Evolutionary conservation across 2,113 vertebrate species (phyloP).

Genomic region (Fregata magnificens): DNA sequence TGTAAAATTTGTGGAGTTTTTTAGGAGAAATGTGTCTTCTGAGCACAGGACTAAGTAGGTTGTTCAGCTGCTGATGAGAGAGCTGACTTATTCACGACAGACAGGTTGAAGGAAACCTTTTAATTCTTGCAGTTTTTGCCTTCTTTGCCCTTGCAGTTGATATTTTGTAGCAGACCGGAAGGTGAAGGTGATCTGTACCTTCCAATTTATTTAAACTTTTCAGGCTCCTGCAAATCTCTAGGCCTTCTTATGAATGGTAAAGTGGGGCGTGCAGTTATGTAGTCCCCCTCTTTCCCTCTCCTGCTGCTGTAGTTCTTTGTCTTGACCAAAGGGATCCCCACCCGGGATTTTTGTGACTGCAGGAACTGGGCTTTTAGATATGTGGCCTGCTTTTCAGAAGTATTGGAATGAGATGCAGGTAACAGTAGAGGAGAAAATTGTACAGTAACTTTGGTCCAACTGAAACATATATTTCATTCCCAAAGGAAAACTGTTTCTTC

Average conservation of each 20-base stretch:
- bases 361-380: neutral
- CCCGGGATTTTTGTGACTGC: neutral
- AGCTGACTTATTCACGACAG: neutral
- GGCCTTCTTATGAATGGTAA: neutral
- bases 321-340: neutral
- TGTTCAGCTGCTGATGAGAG: neutral
- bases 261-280: neutral
- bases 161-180: neutral
- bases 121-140: neutral
- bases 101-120: neutral
- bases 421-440: neutral
- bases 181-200: neutral
- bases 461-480: neutral
- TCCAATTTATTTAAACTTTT: neutral
- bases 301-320: neutral
- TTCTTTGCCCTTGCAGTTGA: rapidly evolving
- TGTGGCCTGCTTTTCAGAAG: neutral
- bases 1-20: neutral
- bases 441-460: neutral
- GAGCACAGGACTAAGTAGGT: neutral
- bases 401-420: neutral
- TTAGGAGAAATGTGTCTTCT: neutral
- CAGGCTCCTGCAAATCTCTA: neutral
- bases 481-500: neutral
- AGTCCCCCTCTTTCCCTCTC: neutral